Evolutionary conservation across 2,113 vertebrate genomes (phyloP).

Genomic region (Notechis scutatus): DNA sequence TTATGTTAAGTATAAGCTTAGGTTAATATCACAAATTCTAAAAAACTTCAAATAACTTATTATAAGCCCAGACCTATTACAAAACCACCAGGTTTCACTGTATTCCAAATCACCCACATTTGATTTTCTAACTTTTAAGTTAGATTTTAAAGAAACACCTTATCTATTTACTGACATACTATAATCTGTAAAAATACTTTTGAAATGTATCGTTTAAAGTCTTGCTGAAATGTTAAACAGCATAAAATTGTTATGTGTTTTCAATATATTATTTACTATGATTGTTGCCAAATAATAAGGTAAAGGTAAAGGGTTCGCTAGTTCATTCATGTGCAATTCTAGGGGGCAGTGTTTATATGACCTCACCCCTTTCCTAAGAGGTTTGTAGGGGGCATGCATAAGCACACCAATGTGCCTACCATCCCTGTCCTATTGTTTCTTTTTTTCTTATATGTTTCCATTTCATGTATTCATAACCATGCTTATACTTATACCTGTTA

Average conservation of each 20-base stretch:
- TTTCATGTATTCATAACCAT: too few species aligned
- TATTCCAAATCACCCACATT: background rate
- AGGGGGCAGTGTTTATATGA: too few species aligned
- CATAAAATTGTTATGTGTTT: background rate
- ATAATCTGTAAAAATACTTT: background rate
- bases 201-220: background rate
- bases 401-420: too few species aligned
- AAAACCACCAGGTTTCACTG: background rate
- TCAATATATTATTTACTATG: background rate
- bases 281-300: background rate
- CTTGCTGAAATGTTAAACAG: background rate
- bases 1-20: background rate
- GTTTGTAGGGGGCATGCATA: too few species aligned
- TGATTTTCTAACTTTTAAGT: background rate
- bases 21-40: conserved; percentile 10
- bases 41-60: background rate
- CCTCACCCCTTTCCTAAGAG: too few species aligned
- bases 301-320: background rate
- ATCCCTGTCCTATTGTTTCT: too few species aligned
- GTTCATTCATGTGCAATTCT: too few species aligned
- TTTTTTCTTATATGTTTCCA: too few species aligned
- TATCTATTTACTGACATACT: background rate
- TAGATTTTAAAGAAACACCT: background rate
- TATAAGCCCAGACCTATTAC: background rate
- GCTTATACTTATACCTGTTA: too few species aligned